phyloP scores from a whole-genome alignment of 2,888 invertebrate genomes.

The Eurytoma californica region DNA sequence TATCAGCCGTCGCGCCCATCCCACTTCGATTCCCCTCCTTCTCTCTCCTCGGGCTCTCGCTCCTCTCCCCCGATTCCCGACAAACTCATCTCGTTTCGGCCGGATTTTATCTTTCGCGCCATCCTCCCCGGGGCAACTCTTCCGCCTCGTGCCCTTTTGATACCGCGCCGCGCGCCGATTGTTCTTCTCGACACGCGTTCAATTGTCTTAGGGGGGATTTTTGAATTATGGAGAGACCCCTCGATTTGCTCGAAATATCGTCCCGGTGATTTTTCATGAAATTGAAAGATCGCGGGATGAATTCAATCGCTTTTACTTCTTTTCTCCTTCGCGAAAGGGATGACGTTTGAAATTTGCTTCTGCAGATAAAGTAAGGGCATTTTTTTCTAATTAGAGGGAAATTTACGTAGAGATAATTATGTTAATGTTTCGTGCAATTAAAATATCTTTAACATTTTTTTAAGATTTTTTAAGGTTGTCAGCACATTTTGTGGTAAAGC shows the following conservation, averaged over 20 bases:
- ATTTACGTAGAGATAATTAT: no score
- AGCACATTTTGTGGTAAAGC: no score
- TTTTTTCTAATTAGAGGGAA: no score
- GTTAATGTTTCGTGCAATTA: no score
- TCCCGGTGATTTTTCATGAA: neutral
- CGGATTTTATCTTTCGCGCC: constrained; percentile 44
- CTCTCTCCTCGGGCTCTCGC: neutral
- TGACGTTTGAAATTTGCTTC: no score
- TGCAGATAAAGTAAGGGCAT: no score
- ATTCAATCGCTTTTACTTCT: neutral
- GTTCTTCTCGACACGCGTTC: neutral
- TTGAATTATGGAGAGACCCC: constrained; percentile 11
- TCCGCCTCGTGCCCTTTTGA: neutral
- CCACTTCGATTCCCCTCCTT: neutral
- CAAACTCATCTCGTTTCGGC: constrained; percentile 46
- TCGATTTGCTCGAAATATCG: neutral
- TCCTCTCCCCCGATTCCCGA: constrained; percentile 12
- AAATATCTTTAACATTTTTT: no score
- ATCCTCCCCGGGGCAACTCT: neutral
- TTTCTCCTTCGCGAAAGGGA: neutral
- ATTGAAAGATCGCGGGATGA: neutral
- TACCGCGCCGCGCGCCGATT: neutral
- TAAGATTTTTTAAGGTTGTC: no score
- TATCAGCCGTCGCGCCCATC: neutral
- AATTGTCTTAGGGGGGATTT: neutral